Percentiles rank a stretch among this genome's conserved stretches.
phyloP scores from a whole-genome alignment of 2,888 invertebrate species.

The Thelaira solivaga region DNA sequence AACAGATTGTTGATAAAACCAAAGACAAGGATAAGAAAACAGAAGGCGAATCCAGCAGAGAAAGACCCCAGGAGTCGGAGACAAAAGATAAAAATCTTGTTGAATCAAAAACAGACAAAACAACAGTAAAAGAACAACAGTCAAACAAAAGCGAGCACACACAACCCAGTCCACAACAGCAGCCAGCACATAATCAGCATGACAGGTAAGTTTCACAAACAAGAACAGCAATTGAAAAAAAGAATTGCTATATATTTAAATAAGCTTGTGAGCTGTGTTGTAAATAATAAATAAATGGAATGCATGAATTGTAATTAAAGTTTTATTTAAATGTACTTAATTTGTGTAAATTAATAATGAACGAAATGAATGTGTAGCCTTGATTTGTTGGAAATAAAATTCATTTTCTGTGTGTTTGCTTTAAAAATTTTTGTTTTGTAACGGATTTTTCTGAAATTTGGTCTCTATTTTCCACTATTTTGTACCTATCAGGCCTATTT shows the following conservation, averaged over 20 bases:
- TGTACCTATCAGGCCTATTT: no score
- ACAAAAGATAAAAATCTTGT: constrained; percentile 3
- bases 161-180: no score
- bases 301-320: no score
- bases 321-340: no score
- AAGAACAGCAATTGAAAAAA: no score
- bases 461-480: no score
- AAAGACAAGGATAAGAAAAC: constrained; percentile 56
- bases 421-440: no score
- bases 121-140: constrained; percentile 29
- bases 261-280: background rate
- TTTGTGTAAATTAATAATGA: background rate
- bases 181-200: constrained; percentile 28
- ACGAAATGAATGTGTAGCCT: no score
- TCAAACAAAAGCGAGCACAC: constrained; percentile 22
- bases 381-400: no score
- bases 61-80: constrained; percentile 46
- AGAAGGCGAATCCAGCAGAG: constrained; percentile 46
- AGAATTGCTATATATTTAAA: background rate
- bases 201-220: constrained; percentile 52
- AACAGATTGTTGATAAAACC: constrained; percentile 58
- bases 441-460: no score
- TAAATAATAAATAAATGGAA: no score
- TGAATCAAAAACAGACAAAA: background rate
- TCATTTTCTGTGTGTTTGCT: no score